Evolutionary conservation across 2,113 vertebrate genomes (phyloP).

Genomic region (Delphinus delphis): DNA sequence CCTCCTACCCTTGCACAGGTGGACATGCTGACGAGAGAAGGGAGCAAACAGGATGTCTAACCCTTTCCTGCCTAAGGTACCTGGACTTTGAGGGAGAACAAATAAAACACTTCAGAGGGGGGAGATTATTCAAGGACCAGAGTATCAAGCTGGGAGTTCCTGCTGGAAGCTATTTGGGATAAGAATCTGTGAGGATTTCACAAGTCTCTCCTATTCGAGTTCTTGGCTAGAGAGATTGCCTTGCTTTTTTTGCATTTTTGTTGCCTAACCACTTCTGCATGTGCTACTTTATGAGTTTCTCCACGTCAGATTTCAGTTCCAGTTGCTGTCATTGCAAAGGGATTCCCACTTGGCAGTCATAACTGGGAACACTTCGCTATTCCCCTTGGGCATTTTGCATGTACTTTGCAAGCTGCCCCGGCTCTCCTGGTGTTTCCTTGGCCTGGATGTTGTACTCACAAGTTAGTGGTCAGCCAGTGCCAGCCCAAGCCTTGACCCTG

Average conservation of each 20-base stretch:
- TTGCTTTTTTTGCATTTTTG: neutral
- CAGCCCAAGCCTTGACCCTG: neutral
- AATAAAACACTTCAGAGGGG: neutral
- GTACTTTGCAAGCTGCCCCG: neutral
- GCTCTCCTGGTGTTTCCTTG: neutral
- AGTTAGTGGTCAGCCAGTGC: neutral
- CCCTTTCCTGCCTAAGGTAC: neutral
- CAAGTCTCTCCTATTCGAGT: too few species aligned
- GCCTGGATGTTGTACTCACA: neutral
- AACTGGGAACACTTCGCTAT: neutral
- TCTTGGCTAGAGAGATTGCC: neutral
- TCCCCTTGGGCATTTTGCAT: neutral
- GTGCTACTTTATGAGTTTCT: neutral
- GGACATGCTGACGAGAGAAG: neutral
- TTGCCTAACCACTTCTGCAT: neutral
- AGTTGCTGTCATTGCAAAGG: neutral
- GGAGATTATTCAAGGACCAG: neutral
- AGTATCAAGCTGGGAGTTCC: too few species aligned
- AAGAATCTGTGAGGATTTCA: too few species aligned
- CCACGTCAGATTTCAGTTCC: neutral
- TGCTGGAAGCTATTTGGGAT: too few species aligned
- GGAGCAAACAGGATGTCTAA: neutral
- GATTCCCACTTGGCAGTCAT: neutral
- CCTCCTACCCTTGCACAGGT: neutral
- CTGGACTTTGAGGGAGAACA: too few species aligned